A percentile compares a stretch with the other conserved stretches of the same genome.
Evolutionary conservation across 1,140 invertebrate species (phyloP).

Genomic region (Cotesia vestalis): DNA sequence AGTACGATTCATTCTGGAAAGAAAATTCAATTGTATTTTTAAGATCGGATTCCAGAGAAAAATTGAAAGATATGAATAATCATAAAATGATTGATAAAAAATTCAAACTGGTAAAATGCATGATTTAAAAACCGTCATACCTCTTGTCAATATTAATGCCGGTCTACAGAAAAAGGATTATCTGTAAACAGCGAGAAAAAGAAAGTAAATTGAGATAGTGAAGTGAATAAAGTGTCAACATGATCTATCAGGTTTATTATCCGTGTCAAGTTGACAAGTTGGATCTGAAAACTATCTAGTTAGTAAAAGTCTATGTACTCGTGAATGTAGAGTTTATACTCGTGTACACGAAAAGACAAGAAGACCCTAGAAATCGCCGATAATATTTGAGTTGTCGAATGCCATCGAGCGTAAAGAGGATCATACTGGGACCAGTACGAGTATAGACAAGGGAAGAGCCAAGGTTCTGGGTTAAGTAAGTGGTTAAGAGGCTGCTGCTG

Average conservation of each 20-base stretch:
- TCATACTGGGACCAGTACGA: background rate
- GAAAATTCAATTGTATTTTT: too few relatives aligned
- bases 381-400: constrained; percentile 47
- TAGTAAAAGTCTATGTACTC: constrained; percentile 9
- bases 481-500: constrained; percentile 44
- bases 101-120: too few relatives aligned
- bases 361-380: constrained; percentile 32
- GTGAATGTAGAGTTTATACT: background rate
- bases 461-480: constrained; percentile 45
- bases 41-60: too few relatives aligned
- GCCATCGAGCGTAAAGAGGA: constrained; percentile 39
- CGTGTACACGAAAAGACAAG: constrained; percentile 11
- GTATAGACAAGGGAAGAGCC: constrained; percentile 43
- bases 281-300: constrained; percentile 1
- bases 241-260: constrained; percentile 20
- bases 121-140: too few relatives aligned
- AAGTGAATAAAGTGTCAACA: constrained; percentile 16
- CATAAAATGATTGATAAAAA: too few relatives aligned
- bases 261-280: constrained; percentile 2
- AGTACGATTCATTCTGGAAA: too few relatives aligned
- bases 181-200: too few relatives aligned
- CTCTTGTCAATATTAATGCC: too few relatives aligned
- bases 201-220: too few relatives aligned
- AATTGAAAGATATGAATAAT: too few relatives aligned
- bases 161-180: too few relatives aligned